These are phyloP conservation scores for Xanthostigma xanthostigma DNA, from an alignment of 2,888 invertebrate species.

Conservation along the genomic window DNA sequence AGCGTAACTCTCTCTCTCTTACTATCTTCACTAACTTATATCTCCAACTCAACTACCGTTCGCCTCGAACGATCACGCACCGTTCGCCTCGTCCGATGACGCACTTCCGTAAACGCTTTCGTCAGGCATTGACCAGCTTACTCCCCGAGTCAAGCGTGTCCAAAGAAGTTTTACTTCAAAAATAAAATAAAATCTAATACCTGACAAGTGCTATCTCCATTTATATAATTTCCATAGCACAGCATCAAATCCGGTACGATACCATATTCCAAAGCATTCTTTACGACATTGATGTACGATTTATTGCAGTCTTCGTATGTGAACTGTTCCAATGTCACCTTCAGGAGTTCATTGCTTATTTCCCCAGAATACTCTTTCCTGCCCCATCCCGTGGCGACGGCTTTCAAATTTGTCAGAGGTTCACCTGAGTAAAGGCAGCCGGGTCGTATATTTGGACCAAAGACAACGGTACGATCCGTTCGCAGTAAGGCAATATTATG, in stretches of 20 bases:
- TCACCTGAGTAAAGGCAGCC: constrained; percentile 20
- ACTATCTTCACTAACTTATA: too few species aligned
- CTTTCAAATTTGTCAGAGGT: constrained; percentile 16
- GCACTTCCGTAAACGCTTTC: too few species aligned
- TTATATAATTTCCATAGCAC: constrained; percentile 34
- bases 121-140: too few species aligned
- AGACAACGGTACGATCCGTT: constrained; percentile 12
- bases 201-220: constrained; percentile 35
- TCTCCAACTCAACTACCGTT: too few species aligned
- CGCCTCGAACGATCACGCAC: too few species aligned
- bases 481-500: constrained; percentile 29
- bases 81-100: too few species aligned
- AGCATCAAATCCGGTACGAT: constrained; percentile 32
- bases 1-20: too few species aligned
- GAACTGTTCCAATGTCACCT: constrained; percentile 33
- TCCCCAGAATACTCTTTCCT: constrained; percentile 22
- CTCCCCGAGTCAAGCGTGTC: too few species aligned
- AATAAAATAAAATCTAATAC: constrained; percentile 18
- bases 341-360: constrained; percentile 27
- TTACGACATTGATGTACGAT: constrained; percentile 16
- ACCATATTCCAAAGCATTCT: constrained; percentile 23
- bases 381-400: constrained; percentile 34
- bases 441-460: constrained; percentile 21
- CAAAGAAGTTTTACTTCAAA: too few species aligned
- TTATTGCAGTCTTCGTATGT: constrained; percentile 23